Conservation (phyloP, 92 coral and sea anemone genomes). For the Parazoanthus atlanticus region DNA sequence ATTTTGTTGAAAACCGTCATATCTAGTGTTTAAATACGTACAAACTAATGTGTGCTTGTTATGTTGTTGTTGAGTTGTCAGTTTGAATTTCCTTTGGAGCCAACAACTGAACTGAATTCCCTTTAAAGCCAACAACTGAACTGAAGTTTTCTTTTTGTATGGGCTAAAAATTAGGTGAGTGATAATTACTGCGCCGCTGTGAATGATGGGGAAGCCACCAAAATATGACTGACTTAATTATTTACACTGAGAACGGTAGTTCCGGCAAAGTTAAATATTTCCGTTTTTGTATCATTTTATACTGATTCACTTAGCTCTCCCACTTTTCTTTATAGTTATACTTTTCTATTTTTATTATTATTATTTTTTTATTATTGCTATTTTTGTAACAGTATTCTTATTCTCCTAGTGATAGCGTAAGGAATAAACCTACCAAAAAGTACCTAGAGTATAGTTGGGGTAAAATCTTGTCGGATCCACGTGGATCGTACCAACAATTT, state of each 20-base stretch:
- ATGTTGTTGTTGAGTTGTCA: not conserved
- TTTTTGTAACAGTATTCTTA: no score
- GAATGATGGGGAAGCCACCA: no score
- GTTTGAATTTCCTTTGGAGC: not conserved
- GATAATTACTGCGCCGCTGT: no score
- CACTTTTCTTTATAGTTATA: no score
- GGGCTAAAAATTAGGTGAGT: no score
- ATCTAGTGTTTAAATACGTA: not conserved
- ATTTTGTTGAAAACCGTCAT: not conserved
- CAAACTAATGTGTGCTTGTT: not conserved
- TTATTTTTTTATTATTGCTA: no score
- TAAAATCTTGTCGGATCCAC: not conserved
- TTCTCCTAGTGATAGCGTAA: no score
- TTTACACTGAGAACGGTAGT: not conserved
- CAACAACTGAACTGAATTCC: not conserved
- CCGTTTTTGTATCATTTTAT: not conserved
- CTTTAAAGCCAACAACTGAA: not conserved
- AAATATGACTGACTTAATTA: not conserved
- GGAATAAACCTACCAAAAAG: no score
- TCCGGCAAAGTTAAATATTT: not conserved
- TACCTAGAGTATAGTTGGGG: not conserved
- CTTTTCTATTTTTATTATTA: no score
- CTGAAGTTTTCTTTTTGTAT: not conserved
- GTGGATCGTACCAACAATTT: not conserved
- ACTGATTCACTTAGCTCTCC: not conserved